A percentile compares a stretch with the other conserved stretches of the same genome.
phyloP scores from a whole-genome alignment of 2,113 vertebrate genomes.

The Pygoscelis antarcticus region DNA sequence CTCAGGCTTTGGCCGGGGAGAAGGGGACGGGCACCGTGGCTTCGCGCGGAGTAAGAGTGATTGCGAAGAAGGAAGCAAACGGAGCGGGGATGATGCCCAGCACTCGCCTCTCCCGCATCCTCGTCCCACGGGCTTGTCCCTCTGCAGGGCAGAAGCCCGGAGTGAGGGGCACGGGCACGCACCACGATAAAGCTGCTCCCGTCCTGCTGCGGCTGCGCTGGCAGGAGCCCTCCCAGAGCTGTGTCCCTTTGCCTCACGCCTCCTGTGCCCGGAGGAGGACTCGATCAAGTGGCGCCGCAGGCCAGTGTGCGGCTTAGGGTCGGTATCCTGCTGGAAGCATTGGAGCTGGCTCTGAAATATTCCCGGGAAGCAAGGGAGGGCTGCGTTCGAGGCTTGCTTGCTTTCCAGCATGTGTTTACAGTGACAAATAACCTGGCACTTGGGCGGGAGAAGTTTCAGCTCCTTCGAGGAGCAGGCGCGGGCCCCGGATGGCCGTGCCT shows the following conservation, averaged over 20 bases:
- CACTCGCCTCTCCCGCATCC: background rate
- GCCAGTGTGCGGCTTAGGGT: accelerated
- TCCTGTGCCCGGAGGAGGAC: background rate
- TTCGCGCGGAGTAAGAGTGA: accelerated
- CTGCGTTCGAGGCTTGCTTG: accelerated
- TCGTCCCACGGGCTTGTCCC: accelerated
- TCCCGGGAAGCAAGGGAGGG: accelerated
- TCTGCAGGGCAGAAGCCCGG: accelerated
- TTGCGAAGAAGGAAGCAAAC: background rate
- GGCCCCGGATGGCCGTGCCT: accelerated
- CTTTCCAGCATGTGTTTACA: background rate
- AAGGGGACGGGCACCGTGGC: background rate
- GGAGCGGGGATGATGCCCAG: accelerated
- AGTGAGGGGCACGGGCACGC: background rate
- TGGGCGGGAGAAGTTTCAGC: background rate
- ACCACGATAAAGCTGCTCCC: background rate
- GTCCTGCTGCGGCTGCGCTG: background rate
- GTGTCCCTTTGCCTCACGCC: background rate
- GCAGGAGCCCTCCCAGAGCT: accelerated
- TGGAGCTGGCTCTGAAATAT: background rate
- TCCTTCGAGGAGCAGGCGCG: background rate
- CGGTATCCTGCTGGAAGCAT: background rate
- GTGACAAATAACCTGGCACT: background rate
- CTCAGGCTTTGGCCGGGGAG: background rate
- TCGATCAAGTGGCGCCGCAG: accelerated